Percentiles rank a stretch among this genome's conserved stretches.
Conservation (phyloP, 1,140 invertebrate genomes). For the Brachionus rotundiformis region DNA sequence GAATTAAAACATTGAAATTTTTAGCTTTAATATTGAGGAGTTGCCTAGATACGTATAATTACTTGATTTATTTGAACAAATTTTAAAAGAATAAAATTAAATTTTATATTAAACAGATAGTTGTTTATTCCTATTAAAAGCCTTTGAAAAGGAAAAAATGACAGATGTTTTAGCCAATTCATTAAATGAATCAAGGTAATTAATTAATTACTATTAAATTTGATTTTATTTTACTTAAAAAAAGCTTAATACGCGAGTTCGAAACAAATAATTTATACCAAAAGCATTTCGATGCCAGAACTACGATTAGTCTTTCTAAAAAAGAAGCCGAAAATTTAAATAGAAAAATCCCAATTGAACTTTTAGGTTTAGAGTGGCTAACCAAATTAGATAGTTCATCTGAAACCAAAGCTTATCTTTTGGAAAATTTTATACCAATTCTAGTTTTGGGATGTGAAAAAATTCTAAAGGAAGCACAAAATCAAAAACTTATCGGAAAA, state of each 20-base stretch:
- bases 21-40: not conserved
- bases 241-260: not conserved
- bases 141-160: not conserved
- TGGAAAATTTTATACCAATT: conserved; percentile 62
- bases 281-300: conserved; percentile 6
- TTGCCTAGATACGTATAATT: conserved; percentile 8
- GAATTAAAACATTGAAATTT: no score
- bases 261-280: not conserved
- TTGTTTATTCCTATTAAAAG: not conserved
- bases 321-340: conserved; percentile 1
- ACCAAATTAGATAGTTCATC: conserved; percentile 57
- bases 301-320: not conserved
- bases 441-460: conserved; percentile 63
- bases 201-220: not conserved
- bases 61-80: not conserved
- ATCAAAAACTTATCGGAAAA: conserved; percentile 56
- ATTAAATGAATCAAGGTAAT: not conserved
- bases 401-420: conserved; percentile 60
- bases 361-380: conserved; percentile 62
- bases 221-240: not conserved
- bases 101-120: not conserved
- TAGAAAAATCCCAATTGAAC: conserved; percentile 60
- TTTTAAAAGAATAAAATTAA: not conserved
- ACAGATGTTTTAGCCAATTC: not conserved
- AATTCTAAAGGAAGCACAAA: conserved; percentile 61